Evolutionary conservation across 2,888 invertebrate genomes (phyloP).

Genomic region (Sinopyrophorus schimmeli): DNA sequence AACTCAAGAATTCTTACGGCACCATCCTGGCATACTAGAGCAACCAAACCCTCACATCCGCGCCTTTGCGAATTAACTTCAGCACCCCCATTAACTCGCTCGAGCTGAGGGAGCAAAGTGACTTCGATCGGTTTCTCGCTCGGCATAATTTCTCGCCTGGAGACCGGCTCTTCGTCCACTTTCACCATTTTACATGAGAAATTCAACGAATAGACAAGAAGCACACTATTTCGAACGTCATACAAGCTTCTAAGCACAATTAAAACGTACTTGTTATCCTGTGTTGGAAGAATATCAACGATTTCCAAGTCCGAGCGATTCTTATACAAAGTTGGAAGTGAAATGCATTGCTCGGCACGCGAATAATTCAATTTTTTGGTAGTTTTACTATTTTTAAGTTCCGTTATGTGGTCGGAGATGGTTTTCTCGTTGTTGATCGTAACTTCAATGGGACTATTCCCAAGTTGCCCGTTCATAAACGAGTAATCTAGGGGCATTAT

Average conservation of each 20-base stretch:
- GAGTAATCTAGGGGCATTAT: slow-evolving; percentile 43
- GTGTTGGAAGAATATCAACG: slow-evolving; percentile 68
- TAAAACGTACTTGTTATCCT: slow-evolving; percentile 69
- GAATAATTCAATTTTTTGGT: slow-evolving; percentile 52
- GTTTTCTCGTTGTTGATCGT: slow-evolving; percentile 41
- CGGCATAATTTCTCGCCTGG: slow-evolving; percentile 63
- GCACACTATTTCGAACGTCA: slow-evolving; percentile 52
- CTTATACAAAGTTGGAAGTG: slow-evolving; percentile 59
- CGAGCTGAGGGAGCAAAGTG: slow-evolving; percentile 65
- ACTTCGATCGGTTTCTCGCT: slow-evolving; percentile 72
- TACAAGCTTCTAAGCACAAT: slow-evolving; percentile 57
- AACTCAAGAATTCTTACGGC: slow-evolving; percentile 72
- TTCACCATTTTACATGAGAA: slow-evolving; percentile 57
- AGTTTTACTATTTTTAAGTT: slow-evolving; percentile 49
- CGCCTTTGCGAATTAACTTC: slow-evolving; percentile 25
- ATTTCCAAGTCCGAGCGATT: slow-evolving; percentile 60
- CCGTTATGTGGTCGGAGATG: slow-evolving; percentile 55
- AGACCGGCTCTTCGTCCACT: slow-evolving; percentile 64
- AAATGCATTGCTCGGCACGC: slow-evolving; percentile 62
- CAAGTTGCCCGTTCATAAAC: slow-evolving; percentile 45
- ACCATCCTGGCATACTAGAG: slow-evolving; percentile 76
- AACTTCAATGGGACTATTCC: slow-evolving; percentile 22
- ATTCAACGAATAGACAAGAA: slow-evolving; percentile 63
- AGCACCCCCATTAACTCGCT: slow-evolving; percentile 37
- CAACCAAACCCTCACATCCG: slow-evolving; percentile 63